Base-by-base conservation (phyloP, 2,888 invertebrate genomes). In the Macrosiphum euphorbiae region DNA sequence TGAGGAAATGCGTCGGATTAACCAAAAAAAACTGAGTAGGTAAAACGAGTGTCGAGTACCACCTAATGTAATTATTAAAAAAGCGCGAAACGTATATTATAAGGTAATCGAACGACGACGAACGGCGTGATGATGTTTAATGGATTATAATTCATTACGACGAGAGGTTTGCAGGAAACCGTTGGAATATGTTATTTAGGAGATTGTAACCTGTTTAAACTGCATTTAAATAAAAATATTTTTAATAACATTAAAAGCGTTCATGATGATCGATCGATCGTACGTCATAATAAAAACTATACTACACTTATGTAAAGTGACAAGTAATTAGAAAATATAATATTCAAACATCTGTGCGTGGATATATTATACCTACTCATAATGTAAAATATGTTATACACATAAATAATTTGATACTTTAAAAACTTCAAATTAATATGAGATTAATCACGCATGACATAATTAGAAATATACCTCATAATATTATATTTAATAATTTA, bases 211-310 rank as follows among this genome's bases (percentile, higher is more conserved):
- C 78, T 20, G 20, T 78, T 78, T 78, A 35, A 78, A 20, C 35
- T 1, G 7, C 8, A 35, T 35, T 55, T 78, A 78, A 78, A 78
- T 78, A 78, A 78, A 78, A 78, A 78, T 78, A 78, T 50, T 87
- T 87, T 87, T 61, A 58, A 90, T 67, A 67, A 61, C 47, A 90
- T 47, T 47, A n/a, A 90, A 90, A 90, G 61, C 61, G 47, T 24
- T 47, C 8, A 47, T 67, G 44, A 90, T 90, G 44, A 90, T 90
- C 67, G 44, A 89, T 89, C 89, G n/a, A 47, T 47, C 67, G 47
- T 10, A 90, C n/a, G 55, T 35, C 24, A 55, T 58, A 58, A 58
- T 2, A 41, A 35, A 35, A 78, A 78, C 35, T 78, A 55, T 41
- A n/a, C n/a, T n/a, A 50, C 87, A 50, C 50, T 87, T 87, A 87